Evolutionary conservation across 2,113 vertebrate genomes (phyloP).

Genomic region (Grammatotria lemairii): DNA sequence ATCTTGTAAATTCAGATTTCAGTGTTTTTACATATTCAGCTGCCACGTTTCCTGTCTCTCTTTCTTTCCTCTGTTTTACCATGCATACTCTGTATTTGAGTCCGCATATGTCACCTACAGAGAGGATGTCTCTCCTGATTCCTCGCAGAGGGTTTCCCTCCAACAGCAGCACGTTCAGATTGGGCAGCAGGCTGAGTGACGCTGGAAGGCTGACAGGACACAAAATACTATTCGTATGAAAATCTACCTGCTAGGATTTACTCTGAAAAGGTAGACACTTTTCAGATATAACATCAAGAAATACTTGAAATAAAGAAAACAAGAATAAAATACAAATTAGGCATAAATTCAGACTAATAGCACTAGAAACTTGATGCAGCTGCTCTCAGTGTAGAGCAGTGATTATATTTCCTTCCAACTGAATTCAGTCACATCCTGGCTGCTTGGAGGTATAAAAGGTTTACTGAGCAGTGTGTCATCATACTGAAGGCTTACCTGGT

Average conservation of each 20-base stretch:
- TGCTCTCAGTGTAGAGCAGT: not conserved
- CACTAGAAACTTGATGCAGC: not conserved
- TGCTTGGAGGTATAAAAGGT: not conserved
- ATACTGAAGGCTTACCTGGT: slow-evolving; percentile 71
- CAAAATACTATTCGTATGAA: not conserved
- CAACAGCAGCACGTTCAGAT: slow-evolving; percentile 82
- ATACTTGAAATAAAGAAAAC: not conserved
- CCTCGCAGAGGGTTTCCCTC: slow-evolving; percentile 91
- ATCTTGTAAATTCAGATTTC: not conserved
- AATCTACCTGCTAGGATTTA: not conserved
- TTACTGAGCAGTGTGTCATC: not conserved
- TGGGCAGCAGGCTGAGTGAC: slow-evolving; percentile 80
- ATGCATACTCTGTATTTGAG: not conserved
- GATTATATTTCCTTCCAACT: not conserved
- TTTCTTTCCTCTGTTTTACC: not conserved
- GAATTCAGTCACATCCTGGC: not conserved
- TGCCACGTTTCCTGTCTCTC: not conserved
- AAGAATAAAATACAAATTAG: not conserved
- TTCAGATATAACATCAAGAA: not conserved
- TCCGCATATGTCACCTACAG: slow-evolving; percentile 64
- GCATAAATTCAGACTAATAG: not conserved
- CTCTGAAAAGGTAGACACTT: not conserved
- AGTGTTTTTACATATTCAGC: not conserved
- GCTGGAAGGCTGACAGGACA: slow-evolving; percentile 79
- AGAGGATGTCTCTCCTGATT: slow-evolving; percentile 87